Percentiles rank a stretch among this genome's conserved stretches.
phyloP scores from a whole-genome alignment of 2,888 invertebrate genomes.

The Drosophila anomalata region DNA sequence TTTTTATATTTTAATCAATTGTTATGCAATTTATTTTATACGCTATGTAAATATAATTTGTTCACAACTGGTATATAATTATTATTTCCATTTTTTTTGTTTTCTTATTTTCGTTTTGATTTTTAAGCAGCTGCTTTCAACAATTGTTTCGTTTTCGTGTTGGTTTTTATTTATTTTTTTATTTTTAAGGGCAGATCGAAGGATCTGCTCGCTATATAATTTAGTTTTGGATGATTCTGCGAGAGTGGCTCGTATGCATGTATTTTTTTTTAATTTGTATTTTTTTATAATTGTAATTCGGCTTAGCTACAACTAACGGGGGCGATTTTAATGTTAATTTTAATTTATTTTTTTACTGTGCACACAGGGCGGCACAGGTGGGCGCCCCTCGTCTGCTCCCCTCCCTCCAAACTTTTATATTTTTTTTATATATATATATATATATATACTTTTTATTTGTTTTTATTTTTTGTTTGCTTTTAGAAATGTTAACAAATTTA shows the following conservation, averaged over 20 bases:
- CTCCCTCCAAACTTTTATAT: neutral
- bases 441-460: neutral
- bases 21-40: slow-evolving; percentile 79
- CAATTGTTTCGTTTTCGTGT: slow-evolving; percentile 55
- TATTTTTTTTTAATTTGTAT: slow-evolving; percentile 14
- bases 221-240: slow-evolving; percentile 41
- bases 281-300: slow-evolving; percentile 64
- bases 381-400: neutral
- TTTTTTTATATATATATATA: neutral
- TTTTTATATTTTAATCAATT: slow-evolving; percentile 70
- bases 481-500: slow-evolving; percentile 78
- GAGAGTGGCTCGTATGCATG: slow-evolving; percentile 20
- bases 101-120: slow-evolving; percentile 51
- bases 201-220: slow-evolving; percentile 54
- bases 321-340: slow-evolving; percentile 43
- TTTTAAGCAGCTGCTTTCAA: slow-evolving; percentile 72
- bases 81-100: slow-evolving; percentile 44
- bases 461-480: slow-evolving; percentile 15
- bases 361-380: neutral
- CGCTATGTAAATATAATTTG: slow-evolving; percentile 76
- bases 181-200: slow-evolving; percentile 5
- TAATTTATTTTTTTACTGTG: slow-evolving; percentile 4
- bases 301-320: slow-evolving; percentile 67
- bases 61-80: slow-evolving; percentile 78
- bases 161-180: slow-evolving; percentile 1